Percentiles rank a stretch among this genome's conserved stretches.
Conservation (phyloP, 2,113 vertebrate genomes). For the Melanocharis versteri region DNA sequence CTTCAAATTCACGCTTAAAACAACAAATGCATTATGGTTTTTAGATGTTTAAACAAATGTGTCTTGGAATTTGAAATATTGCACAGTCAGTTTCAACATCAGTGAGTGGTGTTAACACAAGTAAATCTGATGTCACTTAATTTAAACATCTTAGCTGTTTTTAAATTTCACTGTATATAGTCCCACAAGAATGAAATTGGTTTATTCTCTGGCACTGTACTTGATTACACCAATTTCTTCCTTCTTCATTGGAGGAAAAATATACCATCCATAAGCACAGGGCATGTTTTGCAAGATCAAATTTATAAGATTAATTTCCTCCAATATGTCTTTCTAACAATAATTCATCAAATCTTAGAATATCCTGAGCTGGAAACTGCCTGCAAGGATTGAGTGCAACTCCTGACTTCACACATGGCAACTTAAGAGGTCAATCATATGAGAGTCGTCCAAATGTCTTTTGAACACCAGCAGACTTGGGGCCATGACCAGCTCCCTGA, state of each 20-base stretch:
- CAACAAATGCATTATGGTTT: not conserved
- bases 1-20: not conserved
- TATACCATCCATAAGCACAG: not conserved
- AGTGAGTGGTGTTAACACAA: not conserved
- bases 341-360: not conserved
- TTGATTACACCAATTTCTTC: not conserved
- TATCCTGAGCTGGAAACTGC: not conserved
- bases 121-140: not conserved
- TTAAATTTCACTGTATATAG: not conserved
- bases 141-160: not conserved
- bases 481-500: not conserved
- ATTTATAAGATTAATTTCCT: not conserved
- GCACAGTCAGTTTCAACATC: not conserved
- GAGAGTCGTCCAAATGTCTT: not conserved
- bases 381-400: accelerated
- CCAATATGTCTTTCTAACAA: not conserved
- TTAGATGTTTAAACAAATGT: not conserved
- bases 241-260: not conserved
- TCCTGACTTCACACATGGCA: not conserved
- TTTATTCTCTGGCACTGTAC: not conserved
- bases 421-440: not conserved
- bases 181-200: not conserved
- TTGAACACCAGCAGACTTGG: not conserved
- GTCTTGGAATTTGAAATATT: not conserved
- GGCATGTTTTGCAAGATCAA: not conserved